These are phyloP conservation scores for Saxidomus purpurata DNA, from an alignment of 1,140 invertebrate species.

Conservation along the genomic window DNA sequence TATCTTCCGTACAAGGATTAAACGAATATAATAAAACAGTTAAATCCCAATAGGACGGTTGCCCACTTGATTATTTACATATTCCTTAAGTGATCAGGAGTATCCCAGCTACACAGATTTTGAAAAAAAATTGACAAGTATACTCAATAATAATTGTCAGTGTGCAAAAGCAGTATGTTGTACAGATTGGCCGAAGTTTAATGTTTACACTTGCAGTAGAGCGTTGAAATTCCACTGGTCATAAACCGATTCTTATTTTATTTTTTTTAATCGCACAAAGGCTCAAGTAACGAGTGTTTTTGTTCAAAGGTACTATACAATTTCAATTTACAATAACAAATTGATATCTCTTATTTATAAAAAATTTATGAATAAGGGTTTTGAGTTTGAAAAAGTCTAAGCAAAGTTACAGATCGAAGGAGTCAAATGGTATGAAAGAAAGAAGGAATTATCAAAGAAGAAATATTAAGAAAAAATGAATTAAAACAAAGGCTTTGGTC, in stretches of 20 bases:
- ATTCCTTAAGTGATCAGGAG: constrained; percentile 15
- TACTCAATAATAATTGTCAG: not conserved
- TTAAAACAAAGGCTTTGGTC: not conserved
- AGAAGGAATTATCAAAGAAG: not conserved
- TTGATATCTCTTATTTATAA: not conserved
- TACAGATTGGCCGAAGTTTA: too few species aligned
- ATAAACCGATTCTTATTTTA: constrained; percentile 6
- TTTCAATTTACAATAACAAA: constrained; percentile 15
- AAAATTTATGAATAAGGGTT: not conserved
- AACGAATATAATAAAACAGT: constrained; percentile 16
- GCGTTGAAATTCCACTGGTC: not conserved
- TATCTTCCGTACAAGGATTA: constrained; percentile 43
- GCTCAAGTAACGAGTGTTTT: not conserved
- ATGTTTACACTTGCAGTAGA: constrained; percentile 3
- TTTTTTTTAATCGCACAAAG: not conserved
- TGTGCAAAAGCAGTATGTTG: not conserved
- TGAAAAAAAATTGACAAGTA: constrained; percentile 20
- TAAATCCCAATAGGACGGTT: constrained; percentile 18
- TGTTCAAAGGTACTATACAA: not conserved
- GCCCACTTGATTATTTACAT: constrained; percentile 27
- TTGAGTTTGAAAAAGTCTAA: not conserved
- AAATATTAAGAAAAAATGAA: too few species aligned
- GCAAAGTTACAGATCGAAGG: not conserved
- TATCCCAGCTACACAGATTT: constrained; percentile 25
- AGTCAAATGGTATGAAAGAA: too few species aligned